phyloP scores from a whole-genome alignment of 2,113 vertebrate genomes.

The Mystacornis crossleyi region DNA sequence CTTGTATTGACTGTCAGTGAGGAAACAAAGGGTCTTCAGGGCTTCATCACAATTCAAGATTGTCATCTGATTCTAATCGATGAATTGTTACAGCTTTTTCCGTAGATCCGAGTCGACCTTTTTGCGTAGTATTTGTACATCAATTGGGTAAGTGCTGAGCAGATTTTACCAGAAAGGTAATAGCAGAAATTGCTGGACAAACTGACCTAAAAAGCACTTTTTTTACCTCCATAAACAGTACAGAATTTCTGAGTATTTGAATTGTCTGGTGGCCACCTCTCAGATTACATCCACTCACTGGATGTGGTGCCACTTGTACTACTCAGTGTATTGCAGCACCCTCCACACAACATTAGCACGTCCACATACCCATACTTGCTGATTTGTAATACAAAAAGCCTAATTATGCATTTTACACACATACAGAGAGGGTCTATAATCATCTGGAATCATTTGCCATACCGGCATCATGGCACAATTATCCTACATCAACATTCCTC shows the following conservation, averaged over 20 bases:
- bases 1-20: background rate
- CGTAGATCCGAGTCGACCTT: background rate
- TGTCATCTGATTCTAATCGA: background rate
- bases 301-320: too few species aligned
- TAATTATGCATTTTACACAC: background rate
- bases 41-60: background rate
- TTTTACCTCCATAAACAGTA: background rate
- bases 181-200: background rate
- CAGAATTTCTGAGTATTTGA: background rate
- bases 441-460: background rate
- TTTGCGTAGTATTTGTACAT: background rate
- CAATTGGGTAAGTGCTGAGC: background rate
- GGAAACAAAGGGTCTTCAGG: background rate
- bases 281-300: background rate
- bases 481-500: background rate
- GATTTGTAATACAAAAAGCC: background rate
- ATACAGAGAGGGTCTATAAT: background rate
- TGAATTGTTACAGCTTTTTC: background rate
- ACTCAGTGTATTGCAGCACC: accelerated
- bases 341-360: background rate
- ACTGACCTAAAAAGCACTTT: background rate
- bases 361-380: background rate
- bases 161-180: background rate
- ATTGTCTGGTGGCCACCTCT: background rate
- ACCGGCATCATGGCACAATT: accelerated